Evolutionary conservation across 2,888 invertebrate species (phyloP).

Genomic region (Xylota sylvarum): DNA sequence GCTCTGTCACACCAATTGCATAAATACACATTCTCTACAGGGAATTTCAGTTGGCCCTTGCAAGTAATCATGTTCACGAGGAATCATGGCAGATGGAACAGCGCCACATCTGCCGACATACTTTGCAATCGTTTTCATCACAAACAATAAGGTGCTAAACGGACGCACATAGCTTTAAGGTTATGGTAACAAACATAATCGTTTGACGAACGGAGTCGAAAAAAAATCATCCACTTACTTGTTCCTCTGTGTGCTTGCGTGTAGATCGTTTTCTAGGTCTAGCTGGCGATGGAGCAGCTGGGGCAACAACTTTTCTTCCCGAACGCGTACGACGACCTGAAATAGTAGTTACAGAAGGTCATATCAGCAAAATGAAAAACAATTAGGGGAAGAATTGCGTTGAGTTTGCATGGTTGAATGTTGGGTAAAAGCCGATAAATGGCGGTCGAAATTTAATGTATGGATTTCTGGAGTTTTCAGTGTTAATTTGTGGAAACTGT

Average conservation of each 20-base stretch:
- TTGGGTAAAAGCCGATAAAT: constrained; percentile 49
- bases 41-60: constrained; percentile 85
- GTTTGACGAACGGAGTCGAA: not conserved
- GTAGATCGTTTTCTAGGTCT: constrained; percentile 81
- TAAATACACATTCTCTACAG: constrained; percentile 16
- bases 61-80: constrained; percentile 82
- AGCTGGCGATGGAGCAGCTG: constrained; percentile 80
- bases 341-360: constrained; percentile 51
- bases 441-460: constrained; percentile 57
- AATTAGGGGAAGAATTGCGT: not conserved
- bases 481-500: not conserved
- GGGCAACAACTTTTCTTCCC: constrained; percentile 84
- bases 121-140: constrained; percentile 83
- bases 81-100: constrained; percentile 85
- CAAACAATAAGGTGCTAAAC: constrained; percentile 17
- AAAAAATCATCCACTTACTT: constrained; percentile 81
- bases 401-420: not conserved
- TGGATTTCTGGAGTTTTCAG: not conserved
- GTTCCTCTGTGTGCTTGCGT: constrained; percentile 82
- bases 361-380: not conserved
- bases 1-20: not conserved
- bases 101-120: constrained; percentile 83
- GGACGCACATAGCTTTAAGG: constrained; percentile 48
- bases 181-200: constrained; percentile 37
- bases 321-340: constrained; percentile 87